Base-by-base conservation (phyloP, 64 coral and sea anemone species). In the Montipora cactus region DNA sequence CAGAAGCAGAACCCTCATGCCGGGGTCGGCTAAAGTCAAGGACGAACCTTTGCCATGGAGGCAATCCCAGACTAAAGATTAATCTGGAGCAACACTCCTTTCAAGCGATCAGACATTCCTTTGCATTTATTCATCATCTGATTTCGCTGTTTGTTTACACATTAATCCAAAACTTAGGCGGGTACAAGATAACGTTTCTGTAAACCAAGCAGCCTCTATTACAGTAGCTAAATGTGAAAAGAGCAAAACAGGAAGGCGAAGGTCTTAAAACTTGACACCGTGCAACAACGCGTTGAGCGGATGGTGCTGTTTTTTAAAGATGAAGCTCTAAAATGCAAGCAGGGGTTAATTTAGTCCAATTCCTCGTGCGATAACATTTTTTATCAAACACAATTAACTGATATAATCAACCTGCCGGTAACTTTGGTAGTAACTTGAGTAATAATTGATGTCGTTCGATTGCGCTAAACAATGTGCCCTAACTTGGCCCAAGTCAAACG, bases 1-100 rank as follows among this genome's bases (percentile, higher is more conserved):
- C 8, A 86, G 82, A 86, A 86, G 73, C 3, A 86, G 9, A 9
- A 72, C 82, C 82, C 82, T 86, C 82, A 86, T 86, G 82, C 82
- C 82, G 82, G 82, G 82, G 82, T 49, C 66, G 82, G 59, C 66
- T 64, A 6, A 86, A 50, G 11, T 12, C 47, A 86, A 20, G 82
- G 82, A 71, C 47, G 82, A 86, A 71, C 66, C 19, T 86, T 50
- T 49, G 64, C 82, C 82, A 86, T 86, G 59, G 5, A 72, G 82
- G 82, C 46, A 50, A 86, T 71, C 68, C 47, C 82, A 49, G 82
- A 86, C 66, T 71, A 86, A 86, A 23, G 44, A 5, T 44, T n/a
- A 51, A 70, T 13, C 2, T 4, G 47, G 67, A 8, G 19, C 66
- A 8, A n/a, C 44, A 71, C 46, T 67, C 16, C 8, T 14, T 86